Evolutionary conservation across 2,113 vertebrate species (phyloP), one percentile per base, ranked within the genome.

Genomic region (Sinocyclocheilus maitianheensis): DNA sequence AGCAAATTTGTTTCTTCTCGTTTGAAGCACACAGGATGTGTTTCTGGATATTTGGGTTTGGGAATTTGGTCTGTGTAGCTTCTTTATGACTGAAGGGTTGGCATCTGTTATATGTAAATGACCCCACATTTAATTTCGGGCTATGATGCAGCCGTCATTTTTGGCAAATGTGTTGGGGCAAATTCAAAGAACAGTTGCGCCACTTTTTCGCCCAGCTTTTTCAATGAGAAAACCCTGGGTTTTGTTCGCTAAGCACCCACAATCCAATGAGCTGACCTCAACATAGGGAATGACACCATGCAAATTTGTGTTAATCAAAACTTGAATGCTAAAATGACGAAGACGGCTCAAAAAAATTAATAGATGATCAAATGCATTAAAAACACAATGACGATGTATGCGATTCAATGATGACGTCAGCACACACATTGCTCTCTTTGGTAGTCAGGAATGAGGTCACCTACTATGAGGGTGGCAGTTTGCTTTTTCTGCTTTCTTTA

Each of bases 1-100:
- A 90, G 90, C 93, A 87, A 85, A 91, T 91, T 89, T 92, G 84
- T 89, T 89, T 88, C 83, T 90, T 37, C 65, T 30, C 34, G 18
- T 34, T 13, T 75, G 14, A 18, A n/a, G 40, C 3, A n/a, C 16
- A 46, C n/a, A 34, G 34, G 76, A 58, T 40, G 26, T 7, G 65
- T 72, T 55, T 85, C 30, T 5, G 48, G 18, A 75, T 77, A 43
- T 77, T 75, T 24, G 55, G 16, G 26, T 30, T 16, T 8, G 55
- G 43, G 40, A 51, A 26, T 26, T 60, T 43, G 22, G 43, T 13
- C 9, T 26, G 12, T n/a, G 24, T 82, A 53, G 51, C n/a, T 40
- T 60, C 3, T 67, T n/a, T 30, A 24, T 26, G 48, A 14, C 40
- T 48, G 48, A 77, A 24, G 46, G 43, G 24, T 34, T 78, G 76